Base-by-base conservation (phyloP, 2,888 invertebrate species). In the Drosophila mayaguana region DNA sequence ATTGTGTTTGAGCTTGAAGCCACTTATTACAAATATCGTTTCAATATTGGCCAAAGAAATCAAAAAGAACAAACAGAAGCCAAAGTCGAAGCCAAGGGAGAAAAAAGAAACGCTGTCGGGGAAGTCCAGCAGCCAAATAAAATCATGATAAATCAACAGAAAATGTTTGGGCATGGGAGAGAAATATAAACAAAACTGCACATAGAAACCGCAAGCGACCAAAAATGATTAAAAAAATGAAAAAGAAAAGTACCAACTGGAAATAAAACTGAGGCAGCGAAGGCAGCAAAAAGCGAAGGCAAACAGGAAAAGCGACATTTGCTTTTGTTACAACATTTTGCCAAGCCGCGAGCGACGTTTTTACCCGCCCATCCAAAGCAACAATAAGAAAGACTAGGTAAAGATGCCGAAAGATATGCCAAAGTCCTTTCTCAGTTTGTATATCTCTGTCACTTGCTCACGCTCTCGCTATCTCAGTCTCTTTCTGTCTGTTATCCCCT, bases 231-330 rank as follows among this genome's bases (percentile, higher is more conserved):
- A 72, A 75, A 80, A 86, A 84, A 63, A 70, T n/a, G n/a, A 63
- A 53, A 50, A 45, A 18, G 22, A 80, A 86, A 84, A 62, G 38
- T 28, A 40, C 46, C 50, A 51, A 63, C 18, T 54, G 25, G 16
- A 20, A 40, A 54, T 28, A 38, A n/a, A 54, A 55, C 28, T 22
- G 18, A 62, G 18, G 46, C 43, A 65, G 67, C 22, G 32, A 67
- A 60, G 59, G 57, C 70, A 63, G 64, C 50, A 50, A 63, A 71
- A 75, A 70, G 64, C 61, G 72, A 78, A 69, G 76, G 79, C 79
- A 87, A 84, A 83, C 89, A 81, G 88, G 84, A 84, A 84, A 81
- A 83, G 76, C 84, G 88, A 84, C 84, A 83, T 88, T 88, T 86
- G 87, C 81, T 88, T 78, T 86, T 84, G 84, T 89, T 84, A 83